These are phyloP conservation scores for Plodia interpunctella DNA, from an alignment of 1,140 invertebrate genomes.

Conservation along the genomic window DNA sequence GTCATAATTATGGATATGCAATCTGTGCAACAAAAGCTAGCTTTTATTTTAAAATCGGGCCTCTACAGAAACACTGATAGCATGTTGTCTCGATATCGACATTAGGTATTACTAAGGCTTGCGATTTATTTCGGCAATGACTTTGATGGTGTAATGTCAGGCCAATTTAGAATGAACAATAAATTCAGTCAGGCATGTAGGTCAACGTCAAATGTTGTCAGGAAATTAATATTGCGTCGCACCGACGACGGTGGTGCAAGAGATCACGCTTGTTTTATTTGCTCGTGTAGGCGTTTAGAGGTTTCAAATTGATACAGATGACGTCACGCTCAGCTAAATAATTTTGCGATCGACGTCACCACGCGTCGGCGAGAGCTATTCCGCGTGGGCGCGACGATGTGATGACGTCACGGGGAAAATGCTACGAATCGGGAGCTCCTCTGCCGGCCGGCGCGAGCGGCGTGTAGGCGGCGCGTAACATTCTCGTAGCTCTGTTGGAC, in stretches of 20 bases:
- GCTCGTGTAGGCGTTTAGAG: slow-evolving; percentile 35
- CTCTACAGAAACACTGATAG: too few species aligned
- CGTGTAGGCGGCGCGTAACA: slow-evolving; percentile 35
- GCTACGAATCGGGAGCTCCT: slow-evolving; percentile 26
- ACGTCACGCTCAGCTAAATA: slow-evolving; percentile 47
- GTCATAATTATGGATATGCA: too few species aligned
- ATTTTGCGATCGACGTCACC: slow-evolving; percentile 52
- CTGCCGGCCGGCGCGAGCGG: slow-evolving; percentile 19
- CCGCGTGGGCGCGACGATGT: slow-evolving; percentile 38
- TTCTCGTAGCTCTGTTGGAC: slow-evolving; percentile 27
- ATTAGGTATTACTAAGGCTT: neutral
- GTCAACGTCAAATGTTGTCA: slow-evolving; percentile 47
- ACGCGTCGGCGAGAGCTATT: slow-evolving; percentile 34
- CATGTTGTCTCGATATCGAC: neutral
- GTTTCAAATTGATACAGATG: slow-evolving; percentile 41
- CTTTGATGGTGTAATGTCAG: slow-evolving; percentile 17
- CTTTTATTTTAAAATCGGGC: too few species aligned
- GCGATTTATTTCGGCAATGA: slow-evolving; percentile 20
- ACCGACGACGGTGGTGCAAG: slow-evolving; percentile 45
- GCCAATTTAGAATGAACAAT: slow-evolving; percentile 26
- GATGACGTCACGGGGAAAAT: slow-evolving; percentile 58
- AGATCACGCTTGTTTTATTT: slow-evolving; percentile 30
- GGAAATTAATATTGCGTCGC: slow-evolving; percentile 52
- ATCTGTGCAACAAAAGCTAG: too few species aligned
- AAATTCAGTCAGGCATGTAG: slow-evolving; percentile 47